Evolutionary conservation across 2,797 vertebrate genomes (phyloP), one percentile per base, ranked within the genome.

Genomic region (Tapirus indicus): DNA sequence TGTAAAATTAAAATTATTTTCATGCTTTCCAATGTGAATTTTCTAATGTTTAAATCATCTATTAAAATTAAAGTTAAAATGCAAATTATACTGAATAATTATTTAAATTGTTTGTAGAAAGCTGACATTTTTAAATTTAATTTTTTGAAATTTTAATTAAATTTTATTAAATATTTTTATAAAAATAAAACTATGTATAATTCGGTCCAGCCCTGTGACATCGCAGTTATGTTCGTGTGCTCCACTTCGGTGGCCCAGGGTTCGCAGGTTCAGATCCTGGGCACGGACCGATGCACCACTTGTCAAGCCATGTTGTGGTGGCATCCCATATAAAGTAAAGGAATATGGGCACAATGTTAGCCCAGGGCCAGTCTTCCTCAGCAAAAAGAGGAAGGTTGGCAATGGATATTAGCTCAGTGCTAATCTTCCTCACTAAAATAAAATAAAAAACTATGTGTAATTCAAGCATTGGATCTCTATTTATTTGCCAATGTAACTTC

Each of bases 1-100:
- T 35, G 35, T 86, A 52, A 80, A 62, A 80, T 94, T 88, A 69
- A 94, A 87, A 78, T 80, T 78, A 20, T 52, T 52, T 68, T 72
- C 54, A 52, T 80, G 66, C 41, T 38, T 91, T 62, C 44, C 62
- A 88, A 49, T 52, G 74, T 69, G 69, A 72, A 54, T 80, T 80
- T 80, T 62, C 32, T 49, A 64, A 64, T 27, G 52, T 41, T 80
- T 60, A 68, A 80, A 72, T 64, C 68, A 80, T 62, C 54, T 71
- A 62, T 49, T 80, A 69, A 62, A 49, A 60, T 58, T 69, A 49
- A 68, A 80, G 38, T 80, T 49, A 82, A 69, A 58, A n/a, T 91
- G 21, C 32, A 88, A 88, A 62, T 75, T 49, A 75, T 75, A 64
- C 56, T 62, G 20, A 88, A 62, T 88, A 75, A 66, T 66, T 66